Base-by-base conservation (phyloP, 2,797 vertebrate species). In the Manis javanica region DNA sequence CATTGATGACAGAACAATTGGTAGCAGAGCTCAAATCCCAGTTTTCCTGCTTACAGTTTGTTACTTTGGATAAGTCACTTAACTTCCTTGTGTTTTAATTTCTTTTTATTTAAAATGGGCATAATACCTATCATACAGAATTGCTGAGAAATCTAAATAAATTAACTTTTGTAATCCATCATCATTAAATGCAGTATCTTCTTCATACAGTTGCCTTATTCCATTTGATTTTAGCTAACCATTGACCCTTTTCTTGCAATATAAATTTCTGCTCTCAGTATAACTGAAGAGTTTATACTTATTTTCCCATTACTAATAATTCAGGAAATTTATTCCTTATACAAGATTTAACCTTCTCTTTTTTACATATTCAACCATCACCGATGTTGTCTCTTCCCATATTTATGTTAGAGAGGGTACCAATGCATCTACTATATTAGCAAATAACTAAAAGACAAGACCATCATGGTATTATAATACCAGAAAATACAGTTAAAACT, bases 251-350 rank as follows among this genome's bases (percentile, higher is more conserved):
- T 91, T 24, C 24, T 19, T 63, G 12, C 79, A 8, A 66, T 83
- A 7, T 51, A 94, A 81, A 10, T 16, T 23, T 87, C 26, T 64
- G 23, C 8, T 64, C 8, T 88, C 23, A 63, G 10, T 55, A 66
- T 91, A 81, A 91, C 37, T 34, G 3, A 83, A 95, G 34, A 49
- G 2, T 55, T 85, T 83, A 34, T 94, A 49, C 9, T 14, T 96
- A 18, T 79, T 91, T 94, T 90, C 14, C 72, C 26, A 78, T 79
- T 81, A 87, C 66, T 66, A 46, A 59, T 81, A 68, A 81, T 94
- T 96, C 5, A 87, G 68, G 21, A 92, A 84, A 79, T 78, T 5
- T 69, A 42, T 94, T 96, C 86, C 11, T 74, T 81, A 78, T 53
- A 7, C 4, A 63, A 34, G 5, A 19, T 11, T 71, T 82, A 77